Conservation (phyloP, 2,113 vertebrate species). For the Sebastes schlegelii region DNA sequence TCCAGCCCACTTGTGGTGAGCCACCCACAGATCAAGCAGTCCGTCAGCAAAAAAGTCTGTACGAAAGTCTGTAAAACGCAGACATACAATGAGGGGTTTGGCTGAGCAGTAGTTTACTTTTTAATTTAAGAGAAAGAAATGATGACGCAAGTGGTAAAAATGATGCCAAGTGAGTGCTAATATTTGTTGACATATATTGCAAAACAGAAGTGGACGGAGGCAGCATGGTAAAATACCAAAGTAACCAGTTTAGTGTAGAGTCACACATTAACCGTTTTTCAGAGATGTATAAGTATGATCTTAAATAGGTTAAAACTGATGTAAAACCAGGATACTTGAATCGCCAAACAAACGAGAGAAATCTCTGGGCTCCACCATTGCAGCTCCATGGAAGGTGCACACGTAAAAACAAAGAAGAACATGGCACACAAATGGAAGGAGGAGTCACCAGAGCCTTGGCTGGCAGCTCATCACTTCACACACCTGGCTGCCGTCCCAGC, state of each 20-base stretch:
- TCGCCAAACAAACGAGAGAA: neutral
- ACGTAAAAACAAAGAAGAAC: constrained; percentile 19
- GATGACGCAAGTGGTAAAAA: neutral
- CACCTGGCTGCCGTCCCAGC: constrained; percentile 66
- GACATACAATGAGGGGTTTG: neutral
- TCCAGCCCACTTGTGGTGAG: constrained; percentile 38
- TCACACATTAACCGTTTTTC: neutral
- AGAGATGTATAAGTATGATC: neutral
- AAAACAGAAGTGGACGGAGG: neutral
- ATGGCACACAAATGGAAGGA: constrained; percentile 30
- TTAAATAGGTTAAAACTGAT: neutral
- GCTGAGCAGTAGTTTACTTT: constrained; percentile 6
- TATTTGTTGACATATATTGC: neutral
- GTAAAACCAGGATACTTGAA: neutral
- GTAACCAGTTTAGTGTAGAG: neutral
- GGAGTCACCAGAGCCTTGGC: constrained; percentile 44
- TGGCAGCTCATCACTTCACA: constrained; percentile 63
- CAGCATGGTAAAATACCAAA: neutral
- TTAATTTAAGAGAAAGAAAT: constrained; percentile 11
- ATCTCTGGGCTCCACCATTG: neutral
- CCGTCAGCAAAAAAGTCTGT: constrained; percentile 33
- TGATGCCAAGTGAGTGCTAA: neutral
- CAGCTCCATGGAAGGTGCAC: neutral
- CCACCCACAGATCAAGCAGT: constrained; percentile 21
- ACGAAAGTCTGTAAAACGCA: constrained; percentile 23